These are phyloP conservation scores for Morone chrysops DNA, from an alignment of 2,113 vertebrate species.

Conservation along the genomic window DNA sequence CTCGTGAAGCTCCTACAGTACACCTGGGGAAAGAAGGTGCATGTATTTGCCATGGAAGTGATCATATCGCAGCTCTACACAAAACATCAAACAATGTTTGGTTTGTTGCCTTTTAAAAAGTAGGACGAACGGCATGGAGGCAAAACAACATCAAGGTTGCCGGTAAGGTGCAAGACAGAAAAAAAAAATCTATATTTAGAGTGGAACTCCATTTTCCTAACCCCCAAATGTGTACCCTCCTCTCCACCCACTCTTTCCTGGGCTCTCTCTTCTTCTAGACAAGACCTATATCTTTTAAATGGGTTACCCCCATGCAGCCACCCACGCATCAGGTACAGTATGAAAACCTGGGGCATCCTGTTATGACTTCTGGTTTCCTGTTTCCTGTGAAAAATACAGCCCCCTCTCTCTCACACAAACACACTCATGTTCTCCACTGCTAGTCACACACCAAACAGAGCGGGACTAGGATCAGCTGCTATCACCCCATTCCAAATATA, in stretches of 20 bases:
- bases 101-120: conserved; percentile 66
- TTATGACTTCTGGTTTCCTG: conserved; percentile 85
- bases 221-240: conserved; percentile 68
- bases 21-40: conserved; percentile 70
- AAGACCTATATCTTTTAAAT: conserved; percentile 61
- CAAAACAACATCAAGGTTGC: conserved; percentile 44
- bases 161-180: conserved; percentile 2
- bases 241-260: conserved; percentile 74
- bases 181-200: conserved; percentile 73
- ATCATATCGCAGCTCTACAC: conserved; percentile 55
- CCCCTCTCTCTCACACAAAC: conserved; percentile 43
- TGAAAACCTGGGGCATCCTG: conserved; percentile 83
- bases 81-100: conserved; percentile 74
- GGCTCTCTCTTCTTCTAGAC: conserved; percentile 59
- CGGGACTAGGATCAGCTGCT: conserved; percentile 49
- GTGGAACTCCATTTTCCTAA: conserved; percentile 78
- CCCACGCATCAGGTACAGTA: conserved; percentile 85
- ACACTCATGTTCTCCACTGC: conserved; percentile 15
- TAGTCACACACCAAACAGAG: conserved; percentile 41
- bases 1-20: conserved; percentile 40
- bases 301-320: conserved; percentile 80
- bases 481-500: conserved; percentile 38
- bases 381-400: conserved; percentile 80
- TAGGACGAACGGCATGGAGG: conserved; percentile 65
- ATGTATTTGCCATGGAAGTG: conserved; percentile 56